phyloP scores from a whole-genome alignment of 2,113 vertebrate species.

The Elgaria multicarinata region DNA sequence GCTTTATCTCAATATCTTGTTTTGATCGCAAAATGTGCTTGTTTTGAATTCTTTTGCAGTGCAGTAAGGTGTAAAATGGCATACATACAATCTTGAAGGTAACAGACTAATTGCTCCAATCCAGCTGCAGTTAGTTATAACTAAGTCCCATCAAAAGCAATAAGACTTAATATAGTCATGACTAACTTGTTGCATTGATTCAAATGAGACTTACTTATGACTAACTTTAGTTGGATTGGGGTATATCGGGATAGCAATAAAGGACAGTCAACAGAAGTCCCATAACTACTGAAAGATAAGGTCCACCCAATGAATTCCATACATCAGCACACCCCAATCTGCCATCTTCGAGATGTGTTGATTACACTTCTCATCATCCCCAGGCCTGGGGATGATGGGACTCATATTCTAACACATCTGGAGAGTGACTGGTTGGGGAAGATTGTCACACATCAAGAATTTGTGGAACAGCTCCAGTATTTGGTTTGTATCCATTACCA shows the following conservation, averaged over 20 bases:
- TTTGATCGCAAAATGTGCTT: neutral
- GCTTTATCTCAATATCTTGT: neutral
- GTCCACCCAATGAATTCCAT: neutral
- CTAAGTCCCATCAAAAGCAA: neutral
- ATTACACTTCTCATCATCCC: neutral
- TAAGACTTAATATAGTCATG: neutral
- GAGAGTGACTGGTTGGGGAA: neutral
- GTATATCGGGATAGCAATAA: neutral
- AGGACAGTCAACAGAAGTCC: neutral
- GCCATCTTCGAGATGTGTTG: neutral
- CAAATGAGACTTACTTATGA: neutral
- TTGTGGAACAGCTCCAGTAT: neutral
- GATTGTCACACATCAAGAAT: neutral
- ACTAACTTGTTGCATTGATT: neutral
- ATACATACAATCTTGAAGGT: neutral
- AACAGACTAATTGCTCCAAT: no score
- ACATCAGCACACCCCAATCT: neutral
- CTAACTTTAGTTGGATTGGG: neutral
- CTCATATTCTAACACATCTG: neutral
- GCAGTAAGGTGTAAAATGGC: neutral
- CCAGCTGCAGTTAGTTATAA: neutral
- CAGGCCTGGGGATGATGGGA: neutral
- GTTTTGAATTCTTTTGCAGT: neutral
- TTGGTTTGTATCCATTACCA: accelerated
- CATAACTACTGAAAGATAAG: neutral